phyloP scores from a whole-genome alignment of 2,888 invertebrate genomes.

The Muscina levida region DNA sequence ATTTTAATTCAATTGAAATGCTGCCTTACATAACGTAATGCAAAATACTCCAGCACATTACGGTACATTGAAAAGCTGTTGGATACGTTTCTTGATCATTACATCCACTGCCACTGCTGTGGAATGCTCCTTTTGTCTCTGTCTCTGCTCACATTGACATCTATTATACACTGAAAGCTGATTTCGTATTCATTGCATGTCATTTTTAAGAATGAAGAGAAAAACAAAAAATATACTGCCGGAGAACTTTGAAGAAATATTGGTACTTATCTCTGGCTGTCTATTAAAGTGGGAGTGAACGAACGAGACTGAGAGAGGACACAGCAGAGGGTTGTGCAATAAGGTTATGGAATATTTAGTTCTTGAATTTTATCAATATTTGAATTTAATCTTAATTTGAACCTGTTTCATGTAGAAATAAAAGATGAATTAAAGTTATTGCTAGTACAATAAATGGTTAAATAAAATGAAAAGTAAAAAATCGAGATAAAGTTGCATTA shows the following conservation, averaged over 20 bases:
- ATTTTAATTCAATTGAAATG: background rate
- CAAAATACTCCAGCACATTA: background rate
- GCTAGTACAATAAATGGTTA: too few species aligned
- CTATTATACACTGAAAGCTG: constrained; percentile 22
- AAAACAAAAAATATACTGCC: constrained; percentile 32
- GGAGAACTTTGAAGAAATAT: constrained; percentile 34
- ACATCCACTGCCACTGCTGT: background rate
- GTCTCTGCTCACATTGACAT: constrained; percentile 12
- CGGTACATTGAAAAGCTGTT: background rate
- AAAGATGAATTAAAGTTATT: too few species aligned
- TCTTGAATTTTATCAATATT: too few species aligned
- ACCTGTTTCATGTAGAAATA: too few species aligned
- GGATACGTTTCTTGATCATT: constrained; percentile 18
- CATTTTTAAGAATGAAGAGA: constrained; percentile 20
- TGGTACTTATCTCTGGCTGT: constrained; percentile 23
- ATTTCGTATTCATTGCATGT: constrained; percentile 49
- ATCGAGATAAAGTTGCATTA: too few species aligned
- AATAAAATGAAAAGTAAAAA: too few species aligned
- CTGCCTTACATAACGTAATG: background rate
- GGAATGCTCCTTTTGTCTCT: background rate
- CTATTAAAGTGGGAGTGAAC: background rate
- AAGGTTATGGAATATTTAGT: too few species aligned
- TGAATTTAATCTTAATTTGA: too few species aligned
- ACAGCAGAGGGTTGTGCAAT: too few species aligned
- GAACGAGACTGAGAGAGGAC: background rate